phyloP scores from a whole-genome alignment of 2,797 vertebrate genomes.

The Microctenopoma lineatum region DNA sequence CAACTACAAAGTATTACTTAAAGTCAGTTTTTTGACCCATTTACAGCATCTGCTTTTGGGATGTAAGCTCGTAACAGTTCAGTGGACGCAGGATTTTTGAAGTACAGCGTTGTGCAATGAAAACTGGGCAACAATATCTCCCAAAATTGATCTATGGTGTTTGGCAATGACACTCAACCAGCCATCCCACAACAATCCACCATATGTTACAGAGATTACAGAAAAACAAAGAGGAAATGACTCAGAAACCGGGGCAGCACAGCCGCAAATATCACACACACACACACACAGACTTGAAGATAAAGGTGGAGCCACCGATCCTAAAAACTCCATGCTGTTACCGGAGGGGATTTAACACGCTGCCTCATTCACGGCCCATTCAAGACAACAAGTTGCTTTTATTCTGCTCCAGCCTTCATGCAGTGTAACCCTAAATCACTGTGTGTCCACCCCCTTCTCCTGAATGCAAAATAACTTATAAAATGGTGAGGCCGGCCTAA shows the following conservation, averaged over 20 bases:
- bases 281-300: constrained; percentile 13
- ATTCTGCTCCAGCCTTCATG: constrained; percentile 69
- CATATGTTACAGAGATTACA: constrained; percentile 75
- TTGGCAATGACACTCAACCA: constrained; percentile 57
- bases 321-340: constrained; percentile 46
- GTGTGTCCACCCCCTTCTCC: constrained; percentile 21
- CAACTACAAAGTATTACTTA: not conserved
- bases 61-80: constrained; percentile 5
- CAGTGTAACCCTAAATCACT: constrained; percentile 73
- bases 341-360: constrained; percentile 46
- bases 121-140: constrained; percentile 35
- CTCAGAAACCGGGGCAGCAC: constrained; percentile 46
- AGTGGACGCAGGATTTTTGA: not conserved
- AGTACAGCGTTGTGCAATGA: constrained; percentile 41
- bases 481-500: constrained; percentile 49
- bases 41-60: not conserved
- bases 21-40: not conserved
- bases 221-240: constrained; percentile 58
- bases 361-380: constrained; percentile 50
- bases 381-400: constrained; percentile 65
- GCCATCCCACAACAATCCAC: constrained; percentile 59
- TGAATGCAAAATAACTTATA: constrained; percentile 76
- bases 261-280: constrained; percentile 44
- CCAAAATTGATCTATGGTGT: constrained; percentile 53
- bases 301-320: constrained; percentile 20